A percentile compares a stretch with the other conserved stretches of the same genome.
Conservation (phyloP, 1,140 invertebrate species). For the Temnothorax nylanderi region DNA sequence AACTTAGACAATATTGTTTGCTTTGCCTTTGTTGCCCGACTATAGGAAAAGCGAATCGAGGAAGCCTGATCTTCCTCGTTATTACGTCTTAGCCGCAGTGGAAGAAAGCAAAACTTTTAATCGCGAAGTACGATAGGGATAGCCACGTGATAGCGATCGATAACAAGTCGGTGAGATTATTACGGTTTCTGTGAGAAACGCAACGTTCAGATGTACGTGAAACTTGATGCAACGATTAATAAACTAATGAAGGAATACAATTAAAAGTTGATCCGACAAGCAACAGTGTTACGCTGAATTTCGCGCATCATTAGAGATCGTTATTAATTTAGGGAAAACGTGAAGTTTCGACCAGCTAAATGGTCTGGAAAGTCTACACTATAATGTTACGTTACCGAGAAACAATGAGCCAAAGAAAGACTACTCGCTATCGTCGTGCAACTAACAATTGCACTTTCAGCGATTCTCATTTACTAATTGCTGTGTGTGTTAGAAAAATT, state of each 20-base stretch:
- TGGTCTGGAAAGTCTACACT: conserved; percentile 28
- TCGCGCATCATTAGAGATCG: conserved; percentile 57
- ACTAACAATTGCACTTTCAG: conserved; percentile 5
- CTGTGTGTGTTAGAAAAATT: not conserved
- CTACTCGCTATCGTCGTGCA: not conserved
- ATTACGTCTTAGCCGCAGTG: conserved; percentile 17
- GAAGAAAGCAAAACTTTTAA: conserved; percentile 28
- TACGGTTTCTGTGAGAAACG: not conserved
- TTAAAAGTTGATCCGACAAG: conserved; percentile 35
- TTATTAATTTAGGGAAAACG: conserved; percentile 52
- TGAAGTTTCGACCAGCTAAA: conserved; percentile 46
- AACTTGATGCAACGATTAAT: not conserved
- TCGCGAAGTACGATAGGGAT: not conserved
- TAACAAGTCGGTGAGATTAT: not conserved
- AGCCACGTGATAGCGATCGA: not conserved
- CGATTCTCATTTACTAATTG: conserved; percentile 41
- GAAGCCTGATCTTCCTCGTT: conserved; percentile 28
- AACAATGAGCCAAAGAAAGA: not conserved
- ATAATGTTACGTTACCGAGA: not conserved
- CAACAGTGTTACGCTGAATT: conserved; percentile 8
- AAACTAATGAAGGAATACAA: conserved; percentile 26
- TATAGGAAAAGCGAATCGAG: conserved; percentile 4
- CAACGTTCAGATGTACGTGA: not conserved
- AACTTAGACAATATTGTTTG: conserved; percentile 61
- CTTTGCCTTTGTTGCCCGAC: conserved; percentile 39